Base-by-base conservation (phyloP, 1,140 invertebrate species). In the Brachionus plicatilis region DNA sequence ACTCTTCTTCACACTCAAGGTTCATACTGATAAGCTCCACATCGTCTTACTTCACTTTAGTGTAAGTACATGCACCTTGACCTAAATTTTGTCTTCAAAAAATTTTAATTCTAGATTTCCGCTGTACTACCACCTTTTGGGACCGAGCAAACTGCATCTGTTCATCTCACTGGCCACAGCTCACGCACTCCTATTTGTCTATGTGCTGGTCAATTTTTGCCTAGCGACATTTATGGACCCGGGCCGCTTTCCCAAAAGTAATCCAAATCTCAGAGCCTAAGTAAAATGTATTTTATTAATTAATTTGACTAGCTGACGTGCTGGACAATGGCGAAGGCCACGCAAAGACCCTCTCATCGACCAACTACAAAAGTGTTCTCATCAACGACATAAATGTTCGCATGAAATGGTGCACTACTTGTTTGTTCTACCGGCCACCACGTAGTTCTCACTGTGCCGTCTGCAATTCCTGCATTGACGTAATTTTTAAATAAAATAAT, bases 381-480 rank as follows among this genome's bases (percentile, higher is more conserved):
- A 76, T 84, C 33, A 72, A 76, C 27, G 83, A 68, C 20, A 84
- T 75, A 6, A 68, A 76, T 41, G 47, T 72, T 65, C 47, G 83
- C 27, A 84, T 76, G 68, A 84, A 84, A 56, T 84, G 83, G 83
- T 84, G 83, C 27, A 87, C 88, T 27, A 99, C 97, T 1, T 99
- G 98, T 91, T 96, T 98, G 91, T 99, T 99, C 92, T 99, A 99
- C 90, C 27, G 97, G 87, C 96, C 97, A 88, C 97, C 97, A 83
- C 92, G 97, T 88, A 98, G 97, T 91, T 98, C 96, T 75, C 97
- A 99, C 91, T 99, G 97, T 90, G 97, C 95, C 87, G 96, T 98
- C 75, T 99, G 97, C 91, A 97, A 99, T 92, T 95, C 95, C 88
- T 99, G 97, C 91, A 97, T 99, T 89, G 96, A 98, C 53, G 82